Evolutionary conservation across 2,888 invertebrate species (phyloP), one percentile per base, ranked within the genome.

Genomic region (Hypomecis atomaria): DNA sequence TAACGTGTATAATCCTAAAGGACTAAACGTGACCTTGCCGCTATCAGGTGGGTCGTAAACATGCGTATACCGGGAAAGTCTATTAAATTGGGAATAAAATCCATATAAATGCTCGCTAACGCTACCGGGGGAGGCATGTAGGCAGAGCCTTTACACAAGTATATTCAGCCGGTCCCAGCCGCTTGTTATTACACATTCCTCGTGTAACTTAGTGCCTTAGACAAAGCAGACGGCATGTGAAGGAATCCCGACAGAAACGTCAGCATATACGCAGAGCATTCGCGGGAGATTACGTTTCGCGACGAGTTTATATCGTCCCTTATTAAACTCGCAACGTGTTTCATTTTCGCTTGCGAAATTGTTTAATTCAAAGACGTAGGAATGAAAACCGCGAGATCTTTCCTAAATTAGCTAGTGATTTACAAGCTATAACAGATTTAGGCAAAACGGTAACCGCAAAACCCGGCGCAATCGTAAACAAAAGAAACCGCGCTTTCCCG

Each of bases 131-230:
- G 54, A 49, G 50, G 58, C 54, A 45, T 56, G 36, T 54, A 54
- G 43, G 43, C 59, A 63, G 13, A 53, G 56, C 49, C 61, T 60
- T 63, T 60, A 44, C 50, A 58, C 50, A 56, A 64, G 61, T 67
- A 59, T 61, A 65, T 60, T 60, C 62, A 67, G 57, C 52, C 48
- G 53, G 55, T 64, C 55, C 40, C 66, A 70, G 59, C 52, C 68
- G 52, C 63, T 67, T 74, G 71, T 75, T 82, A 79, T 81, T 78
- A 79, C 69, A 76, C 78, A 82, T 81, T 81, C 80, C 80, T 66
- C 68, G 72, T 76, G 70, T 70, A 70, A 71, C 73, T 66, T 65
- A 66, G 74, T 75, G 77, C 74, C 75, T 79, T 74, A 77, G 72
- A 76, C 75, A 76, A 77, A 76, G 78, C 76, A 75, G 71, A 65